Percentiles rank a stretch among this genome's conserved stretches.
Evolutionary conservation across 2,113 vertebrate species (phyloP).

Genomic region (Piprites chloris): DNA sequence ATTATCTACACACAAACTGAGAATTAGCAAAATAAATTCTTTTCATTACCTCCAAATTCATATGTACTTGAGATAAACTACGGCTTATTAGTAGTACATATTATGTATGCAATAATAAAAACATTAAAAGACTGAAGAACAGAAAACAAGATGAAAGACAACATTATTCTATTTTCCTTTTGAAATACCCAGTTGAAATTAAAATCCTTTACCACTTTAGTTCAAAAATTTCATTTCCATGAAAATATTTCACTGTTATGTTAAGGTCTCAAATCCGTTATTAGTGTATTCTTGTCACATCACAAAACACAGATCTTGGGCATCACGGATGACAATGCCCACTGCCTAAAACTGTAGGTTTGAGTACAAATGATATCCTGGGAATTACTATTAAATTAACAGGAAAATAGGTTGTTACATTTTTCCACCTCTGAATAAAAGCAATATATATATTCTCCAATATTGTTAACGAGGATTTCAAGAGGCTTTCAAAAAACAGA

Average conservation of each 20-base stretch:
- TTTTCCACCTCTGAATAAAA: neutral
- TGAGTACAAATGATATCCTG: neutral
- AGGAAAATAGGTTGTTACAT: neutral
- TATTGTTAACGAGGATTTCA: neutral
- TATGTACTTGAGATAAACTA: neutral
- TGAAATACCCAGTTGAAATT: neutral
- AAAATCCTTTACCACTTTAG: neutral
- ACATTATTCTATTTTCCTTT: neutral
- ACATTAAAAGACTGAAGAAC: neutral
- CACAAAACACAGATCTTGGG: neutral
- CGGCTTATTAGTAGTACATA: neutral
- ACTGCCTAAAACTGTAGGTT: neutral
- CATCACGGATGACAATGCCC: fast-evolving
- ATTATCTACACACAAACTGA: neutral
- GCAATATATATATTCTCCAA: neutral
- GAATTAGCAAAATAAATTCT: neutral
- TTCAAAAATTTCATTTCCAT: neutral
- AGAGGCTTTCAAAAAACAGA: neutral
- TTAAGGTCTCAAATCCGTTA: neutral
- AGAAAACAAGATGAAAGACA: neutral
- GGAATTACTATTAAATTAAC: neutral
- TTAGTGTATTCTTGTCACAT: neutral
- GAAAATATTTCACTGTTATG: neutral
- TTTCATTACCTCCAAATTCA: neutral
- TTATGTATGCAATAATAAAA: neutral